Evolutionary conservation across 2,888 invertebrate species (phyloP).

Genomic region (Frankliniella intonsa): DNA sequence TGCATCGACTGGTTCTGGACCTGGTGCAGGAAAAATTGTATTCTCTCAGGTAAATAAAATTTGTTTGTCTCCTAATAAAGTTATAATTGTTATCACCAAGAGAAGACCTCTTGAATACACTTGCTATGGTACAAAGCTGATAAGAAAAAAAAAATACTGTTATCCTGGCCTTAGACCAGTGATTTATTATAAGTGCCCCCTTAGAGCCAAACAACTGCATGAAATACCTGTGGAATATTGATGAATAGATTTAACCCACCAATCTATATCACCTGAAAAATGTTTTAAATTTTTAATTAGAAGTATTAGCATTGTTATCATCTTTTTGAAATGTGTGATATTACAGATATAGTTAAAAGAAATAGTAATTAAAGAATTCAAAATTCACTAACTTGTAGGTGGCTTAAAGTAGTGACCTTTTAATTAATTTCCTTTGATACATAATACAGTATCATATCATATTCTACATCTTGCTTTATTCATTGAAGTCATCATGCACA

Average conservation of each 20-base stretch:
- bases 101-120: no score
- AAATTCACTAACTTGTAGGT: background rate
- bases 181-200: no score
- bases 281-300: no score
- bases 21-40: conserved; percentile 62
- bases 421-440: background rate
- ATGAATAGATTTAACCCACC: no score
- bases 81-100: background rate
- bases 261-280: no score
- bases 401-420: background rate
- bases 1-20: conserved; percentile 52
- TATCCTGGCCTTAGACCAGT: no score
- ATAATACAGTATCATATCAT: background rate
- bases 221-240: no score
- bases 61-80: background rate
- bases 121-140: no score
- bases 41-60: conserved; percentile 65
- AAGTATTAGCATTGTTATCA: no score
- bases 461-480: background rate
- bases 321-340: no score
- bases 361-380: background rate
- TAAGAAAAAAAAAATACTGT: no score
- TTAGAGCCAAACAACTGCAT: no score
- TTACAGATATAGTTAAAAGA: background rate
- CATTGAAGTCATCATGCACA: background rate